Conservation (phyloP, 2,888 invertebrate species). For the Ichneumoninae sp. region DNA sequence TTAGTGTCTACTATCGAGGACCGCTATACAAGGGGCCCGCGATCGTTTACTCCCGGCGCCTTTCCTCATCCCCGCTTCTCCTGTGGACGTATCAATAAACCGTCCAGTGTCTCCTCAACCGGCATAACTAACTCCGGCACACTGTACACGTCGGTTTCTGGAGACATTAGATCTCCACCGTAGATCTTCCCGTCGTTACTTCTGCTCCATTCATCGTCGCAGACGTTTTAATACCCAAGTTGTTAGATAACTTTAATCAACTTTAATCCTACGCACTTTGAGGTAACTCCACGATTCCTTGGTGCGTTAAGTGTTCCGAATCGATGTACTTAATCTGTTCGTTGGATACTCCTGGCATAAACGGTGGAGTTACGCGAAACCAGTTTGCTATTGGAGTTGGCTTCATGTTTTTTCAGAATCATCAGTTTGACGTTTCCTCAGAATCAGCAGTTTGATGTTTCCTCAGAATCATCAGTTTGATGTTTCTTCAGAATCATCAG, state of each 20-base stretch:
- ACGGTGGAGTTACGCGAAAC: not conserved
- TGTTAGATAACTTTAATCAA: not conserved
- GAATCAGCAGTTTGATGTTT: not conserved
- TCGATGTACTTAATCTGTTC: not conserved
- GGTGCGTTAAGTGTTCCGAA: not conserved
- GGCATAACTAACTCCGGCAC: constrained; percentile 18
- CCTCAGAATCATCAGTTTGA: not conserved
- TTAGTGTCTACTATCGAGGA: constrained; percentile 72
- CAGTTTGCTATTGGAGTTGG: too few species aligned
- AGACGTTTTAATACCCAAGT: not conserved
- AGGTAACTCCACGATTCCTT: not conserved
- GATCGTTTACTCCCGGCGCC: constrained; percentile 65
- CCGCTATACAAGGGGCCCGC: constrained; percentile 55
- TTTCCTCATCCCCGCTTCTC: constrained; percentile 69
- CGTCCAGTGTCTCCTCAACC: constrained; percentile 65
- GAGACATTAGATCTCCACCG: constrained; percentile 32
- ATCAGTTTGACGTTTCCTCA: too few species aligned
- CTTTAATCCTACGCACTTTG: not conserved
- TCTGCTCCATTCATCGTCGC: not conserved
- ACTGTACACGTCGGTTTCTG: constrained; percentile 17
- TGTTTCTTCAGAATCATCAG: too few species aligned
- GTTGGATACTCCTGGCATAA: not conserved
- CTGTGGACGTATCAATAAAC: constrained; percentile 78
- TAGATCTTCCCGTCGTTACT: constrained; percentile 1
- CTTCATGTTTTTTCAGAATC: not conserved